Evolutionary conservation across 2,797 vertebrate genomes (phyloP), one percentile per base, ranked within the genome.

Genomic region (Pristis pectinata): DNA sequence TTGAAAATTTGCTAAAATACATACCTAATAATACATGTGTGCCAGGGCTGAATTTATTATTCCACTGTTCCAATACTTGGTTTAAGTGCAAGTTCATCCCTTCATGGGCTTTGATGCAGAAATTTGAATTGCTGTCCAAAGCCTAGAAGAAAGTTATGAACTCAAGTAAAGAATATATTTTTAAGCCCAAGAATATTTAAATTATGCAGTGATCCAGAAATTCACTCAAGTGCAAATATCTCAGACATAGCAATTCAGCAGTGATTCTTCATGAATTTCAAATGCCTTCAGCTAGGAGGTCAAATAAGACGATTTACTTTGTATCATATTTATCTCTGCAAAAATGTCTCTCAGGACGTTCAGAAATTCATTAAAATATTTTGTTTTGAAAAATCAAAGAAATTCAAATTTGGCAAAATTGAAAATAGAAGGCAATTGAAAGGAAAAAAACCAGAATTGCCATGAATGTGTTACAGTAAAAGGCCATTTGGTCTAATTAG

Each of bases 21-120:
- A 97, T 97, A 99, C 99, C 98, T 94, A 99, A 96, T 56, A 98
- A 96, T 94, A 98, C 94, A 1, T 96, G 97, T 87, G 96, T 97
- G 87, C 98, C 97, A 95, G 95, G 95, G 80, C 96, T 97, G 10
- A 97, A 95, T 56, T 95, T 96, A 95, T 97, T 98, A 80, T 95
- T 98, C 99, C 99, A 99, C 74, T 98, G 97, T 93, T 98, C 96
- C 91, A 97, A 94, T 70, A 98, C 96, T 82, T 95, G 96, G 94
- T 96, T 96, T 93, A 97, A 96, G 95, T 97, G 95, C 95, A 97
- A 96, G 0, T 96, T 95, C 70, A 97, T 95, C 1, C 96, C 96
- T 94, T 97, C 96, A 53, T 98, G 97, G 92, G 96, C 96, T 96
- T 97, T 98, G 95, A 99, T 96, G 95, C 98, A 98, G 96, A 98